These are phyloP conservation scores for Eledona agricola DNA, from an alignment of 2,888 invertebrate species.

Conservation along the genomic window DNA sequence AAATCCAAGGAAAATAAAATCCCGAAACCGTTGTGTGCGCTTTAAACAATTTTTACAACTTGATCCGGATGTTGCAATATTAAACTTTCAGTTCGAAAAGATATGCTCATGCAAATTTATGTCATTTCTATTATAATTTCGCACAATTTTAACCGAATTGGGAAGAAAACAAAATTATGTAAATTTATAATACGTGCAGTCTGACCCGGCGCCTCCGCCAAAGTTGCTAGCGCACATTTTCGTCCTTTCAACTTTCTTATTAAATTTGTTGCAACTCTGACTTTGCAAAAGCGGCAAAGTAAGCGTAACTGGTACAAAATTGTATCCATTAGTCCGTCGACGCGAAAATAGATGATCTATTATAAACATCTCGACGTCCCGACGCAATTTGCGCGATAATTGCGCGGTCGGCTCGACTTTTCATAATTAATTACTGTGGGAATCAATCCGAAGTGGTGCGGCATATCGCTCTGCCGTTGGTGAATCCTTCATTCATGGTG, in stretches of 20 bases:
- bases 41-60: no score
- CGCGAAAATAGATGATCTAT: no score
- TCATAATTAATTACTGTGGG: constrained; percentile 26
- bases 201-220: constrained; percentile 13
- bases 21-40: no score
- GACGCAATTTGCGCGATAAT: not conserved
- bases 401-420: constrained; percentile 8
- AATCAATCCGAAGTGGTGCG: constrained; percentile 27
- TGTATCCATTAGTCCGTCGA: no score
- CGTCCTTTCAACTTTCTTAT: not conserved
- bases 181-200: constrained; percentile 5
- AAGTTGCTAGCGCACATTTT: not conserved
- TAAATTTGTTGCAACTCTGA: no score
- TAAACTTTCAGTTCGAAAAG: no score
- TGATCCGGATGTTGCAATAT: no score
- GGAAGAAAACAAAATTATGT: not conserved
- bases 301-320: no score
- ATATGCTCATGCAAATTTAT: no score
- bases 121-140: not conserved
- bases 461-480: constrained; percentile 38
- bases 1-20: no score
- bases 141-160: not conserved
- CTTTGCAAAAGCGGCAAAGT: not conserved
- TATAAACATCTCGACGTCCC: no score
- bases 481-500: constrained; percentile 45